Base-by-base conservation (phyloP, 2,888 invertebrate genomes). In the Dusona sp. region DNA sequence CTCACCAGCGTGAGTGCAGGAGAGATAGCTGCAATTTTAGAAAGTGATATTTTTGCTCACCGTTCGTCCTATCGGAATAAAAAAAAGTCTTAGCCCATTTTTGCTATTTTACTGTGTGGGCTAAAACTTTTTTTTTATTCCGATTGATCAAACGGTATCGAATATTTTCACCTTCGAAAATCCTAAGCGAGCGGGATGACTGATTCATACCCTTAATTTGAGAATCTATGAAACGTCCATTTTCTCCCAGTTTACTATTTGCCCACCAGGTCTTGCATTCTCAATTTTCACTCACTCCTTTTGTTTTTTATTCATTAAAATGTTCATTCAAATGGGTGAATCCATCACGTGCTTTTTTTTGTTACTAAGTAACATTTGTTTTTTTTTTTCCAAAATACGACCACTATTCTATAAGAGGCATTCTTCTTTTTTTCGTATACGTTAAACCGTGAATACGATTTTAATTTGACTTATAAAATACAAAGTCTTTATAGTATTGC, bases 401-500 rank as follows among this genome's bases (percentile, higher is more conserved):
- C n/a, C 13, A 36, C 65, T 19, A 29, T 77, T 48, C 61, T 33
- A 67, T 77, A 22, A 33, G 33, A 67, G 65, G 42, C 48, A 29
- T 72, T 33, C 2, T 29, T 80, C n/a, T 11, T 36, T 64, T 25
- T 51, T 72, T 72, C 65, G 80, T 81, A 84, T 78, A 73, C 80
- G 48, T 48, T 77, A 16, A 65, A 57, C 81, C 77, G 80, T 73
- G 67, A 68, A 54, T 57, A 48, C 85, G 77, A 72, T 48, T 65
- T 51, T 7, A 22, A 70, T 68, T 33, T 64, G 54, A 29, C 51
- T 68, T 79, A 78, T 78, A 78, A 72, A 77, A 77, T 77, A 78
- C 61, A 42, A 61, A 65, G 75, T 83, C 64, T 78, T 51, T 51
- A 67, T 11, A 67, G 65, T 83, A 83, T 83, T 83, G 83, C 83